A percentile compares a stretch with the other conserved stretches of the same genome.
Evolutionary conservation across 2,888 invertebrate species (phyloP).

Genomic region (Sepiola atlantica): DNA sequence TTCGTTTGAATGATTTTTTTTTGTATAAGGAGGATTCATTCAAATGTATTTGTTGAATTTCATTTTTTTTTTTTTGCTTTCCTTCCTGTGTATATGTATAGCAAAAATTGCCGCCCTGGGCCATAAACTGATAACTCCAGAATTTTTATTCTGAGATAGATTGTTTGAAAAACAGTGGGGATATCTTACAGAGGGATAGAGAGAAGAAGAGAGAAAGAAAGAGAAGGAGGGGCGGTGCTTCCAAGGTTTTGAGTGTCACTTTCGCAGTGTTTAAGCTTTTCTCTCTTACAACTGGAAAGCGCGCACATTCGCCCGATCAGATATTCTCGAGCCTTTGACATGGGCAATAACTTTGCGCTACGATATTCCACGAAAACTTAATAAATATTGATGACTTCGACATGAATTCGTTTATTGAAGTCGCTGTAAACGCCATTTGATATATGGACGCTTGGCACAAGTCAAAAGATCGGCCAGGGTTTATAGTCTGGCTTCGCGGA

Average conservation of each 20-base stretch:
- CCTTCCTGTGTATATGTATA: neutral
- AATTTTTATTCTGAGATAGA: neutral
- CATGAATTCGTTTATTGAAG: slow-evolving; percentile 32
- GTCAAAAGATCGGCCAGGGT: neutral
- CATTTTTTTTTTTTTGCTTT: neutral
- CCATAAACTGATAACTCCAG: neutral
- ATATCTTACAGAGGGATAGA: no score
- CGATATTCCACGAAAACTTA: slow-evolving; percentile 1
- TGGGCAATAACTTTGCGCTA: neutral
- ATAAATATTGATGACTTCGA: slow-evolving; percentile 5
- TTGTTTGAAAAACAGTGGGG: neutral
- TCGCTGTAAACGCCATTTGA: slow-evolving; percentile 4
- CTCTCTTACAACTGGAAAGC: neutral
- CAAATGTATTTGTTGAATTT: neutral
- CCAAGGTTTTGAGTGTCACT: no score
- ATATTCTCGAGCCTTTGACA: neutral
- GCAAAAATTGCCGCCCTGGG: neutral
- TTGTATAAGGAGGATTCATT: neutral
- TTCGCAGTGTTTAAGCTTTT: no score
- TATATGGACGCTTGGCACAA: neutral
- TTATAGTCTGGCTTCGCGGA: neutral
- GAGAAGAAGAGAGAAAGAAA: no score
- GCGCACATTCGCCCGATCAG: neutral
- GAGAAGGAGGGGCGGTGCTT: no score
- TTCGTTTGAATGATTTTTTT: no score